phyloP scores from a whole-genome alignment of 2,797 vertebrate genomes.

The Peromyscus melanophrys region DNA sequence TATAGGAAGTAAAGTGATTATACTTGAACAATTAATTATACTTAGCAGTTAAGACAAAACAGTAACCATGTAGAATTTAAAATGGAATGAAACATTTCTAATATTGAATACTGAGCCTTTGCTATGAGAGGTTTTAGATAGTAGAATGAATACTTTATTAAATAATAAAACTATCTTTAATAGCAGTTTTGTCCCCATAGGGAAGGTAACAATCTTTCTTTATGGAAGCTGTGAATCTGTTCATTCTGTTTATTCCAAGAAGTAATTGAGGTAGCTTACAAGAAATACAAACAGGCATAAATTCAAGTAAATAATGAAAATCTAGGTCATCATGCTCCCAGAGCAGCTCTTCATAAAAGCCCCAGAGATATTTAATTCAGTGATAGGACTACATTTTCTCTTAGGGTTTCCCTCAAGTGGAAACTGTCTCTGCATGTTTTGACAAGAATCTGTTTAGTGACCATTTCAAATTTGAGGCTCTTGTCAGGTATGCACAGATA shows the following conservation, averaged over 20 bases:
- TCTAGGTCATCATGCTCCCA: slow-evolving; percentile 1
- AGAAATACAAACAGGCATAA: neutral
- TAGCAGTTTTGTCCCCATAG: slow-evolving; percentile 21
- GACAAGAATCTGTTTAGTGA: slow-evolving; percentile 37
- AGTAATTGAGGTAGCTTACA: slow-evolving; percentile 32
- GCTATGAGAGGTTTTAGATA: slow-evolving; percentile 48
- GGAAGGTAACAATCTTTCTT: slow-evolving; percentile 38
- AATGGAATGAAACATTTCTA: neutral
- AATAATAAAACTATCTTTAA: slow-evolving; percentile 49
- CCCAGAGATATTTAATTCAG: slow-evolving; percentile 23
- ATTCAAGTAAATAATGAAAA: slow-evolving; percentile 49
- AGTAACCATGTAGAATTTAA: slow-evolving; percentile 40
- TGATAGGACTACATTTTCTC: slow-evolving; percentile 48
- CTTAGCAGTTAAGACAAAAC: slow-evolving; percentile 51
- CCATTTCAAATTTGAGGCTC: slow-evolving; percentile 50
- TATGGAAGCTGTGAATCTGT: neutral
- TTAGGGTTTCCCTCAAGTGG: slow-evolving; percentile 51
- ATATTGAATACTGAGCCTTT: slow-evolving; percentile 20
- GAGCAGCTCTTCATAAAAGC: neutral
- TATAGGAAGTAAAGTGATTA: slow-evolving; percentile 41
- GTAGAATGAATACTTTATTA: slow-evolving; percentile 20
- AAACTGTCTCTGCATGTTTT: slow-evolving; percentile 49
- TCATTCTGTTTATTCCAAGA: slow-evolving; percentile 9
- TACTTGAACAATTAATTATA: slow-evolving; percentile 56
- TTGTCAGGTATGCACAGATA: slow-evolving; percentile 32